phyloP scores from a whole-genome alignment of 2,113 vertebrate species.

The Myotis brandtii region DNA sequence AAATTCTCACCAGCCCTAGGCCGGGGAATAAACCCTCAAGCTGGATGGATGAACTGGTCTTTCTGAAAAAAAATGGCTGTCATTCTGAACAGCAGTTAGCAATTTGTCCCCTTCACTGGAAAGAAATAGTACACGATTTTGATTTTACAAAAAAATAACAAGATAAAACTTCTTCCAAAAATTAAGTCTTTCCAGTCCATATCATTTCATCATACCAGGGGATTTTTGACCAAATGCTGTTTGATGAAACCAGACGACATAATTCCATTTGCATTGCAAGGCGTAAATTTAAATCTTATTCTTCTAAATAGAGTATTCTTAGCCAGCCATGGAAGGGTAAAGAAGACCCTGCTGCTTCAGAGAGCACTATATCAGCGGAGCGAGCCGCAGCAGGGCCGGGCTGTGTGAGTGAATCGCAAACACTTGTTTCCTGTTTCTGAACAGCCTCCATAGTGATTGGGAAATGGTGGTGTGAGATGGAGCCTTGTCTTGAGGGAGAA shows the following conservation, averaged over 20 bases:
- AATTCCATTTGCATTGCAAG: background rate
- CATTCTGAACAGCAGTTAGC: background rate
- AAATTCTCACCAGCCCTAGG: background rate
- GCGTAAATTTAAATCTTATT: background rate
- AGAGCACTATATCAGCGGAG: background rate
- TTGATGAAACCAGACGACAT: background rate
- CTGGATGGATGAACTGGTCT: background rate
- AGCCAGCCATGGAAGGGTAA: background rate
- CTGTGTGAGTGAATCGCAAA: slow-evolving; percentile 48
- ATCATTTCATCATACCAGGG: background rate
- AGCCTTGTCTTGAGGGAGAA: slow-evolving; percentile 97
- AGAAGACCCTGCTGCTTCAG: background rate
- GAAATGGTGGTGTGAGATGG: slow-evolving; percentile 99
- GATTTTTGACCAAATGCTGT: slow-evolving; percentile 25
- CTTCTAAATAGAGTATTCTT: slow-evolving; percentile 19
- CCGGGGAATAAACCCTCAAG: background rate
- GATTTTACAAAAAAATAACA: background rate
- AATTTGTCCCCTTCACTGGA: background rate
- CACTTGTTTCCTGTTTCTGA: slow-evolving; percentile 68
- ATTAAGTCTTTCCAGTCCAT: background rate
- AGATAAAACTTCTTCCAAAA: background rate
- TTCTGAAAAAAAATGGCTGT: slow-evolving; percentile 1
- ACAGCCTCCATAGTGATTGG: slow-evolving; percentile 98
- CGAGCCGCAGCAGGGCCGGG: rapidly evolving
- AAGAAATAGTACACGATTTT: background rate